A percentile compares a stretch with the other conserved stretches of the same genome.
Conservation (phyloP, 2,888 invertebrate species). For the Chymomyza procnemis region DNA sequence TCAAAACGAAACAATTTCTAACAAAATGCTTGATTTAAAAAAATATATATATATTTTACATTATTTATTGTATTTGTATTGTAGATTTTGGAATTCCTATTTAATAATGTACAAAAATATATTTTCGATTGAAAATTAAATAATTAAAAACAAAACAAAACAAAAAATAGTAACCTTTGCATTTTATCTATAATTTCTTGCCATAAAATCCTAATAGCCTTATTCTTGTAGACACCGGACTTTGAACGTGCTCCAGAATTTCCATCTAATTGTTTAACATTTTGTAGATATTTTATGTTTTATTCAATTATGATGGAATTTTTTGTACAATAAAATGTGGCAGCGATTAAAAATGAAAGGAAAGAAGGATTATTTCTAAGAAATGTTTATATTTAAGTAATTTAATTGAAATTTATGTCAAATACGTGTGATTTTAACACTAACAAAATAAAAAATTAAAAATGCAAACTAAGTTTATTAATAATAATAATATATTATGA, state of each 20-base stretch:
- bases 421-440: not conserved
- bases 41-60: constrained; percentile 47
- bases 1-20: constrained; percentile 31
- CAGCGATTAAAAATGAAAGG: constrained; percentile 48
- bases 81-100: constrained; percentile 37
- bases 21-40: constrained; percentile 25
- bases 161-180: constrained; percentile 20
- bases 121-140: not conserved
- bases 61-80: constrained; percentile 9
- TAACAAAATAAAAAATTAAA: not conserved
- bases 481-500: not conserved
- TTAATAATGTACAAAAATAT: constrained; percentile 22
- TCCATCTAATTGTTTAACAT: constrained; percentile 72
- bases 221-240: constrained; percentile 78
- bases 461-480: not conserved
- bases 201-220: constrained; percentile 79
- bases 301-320: not conserved
- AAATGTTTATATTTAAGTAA: constrained; percentile 16
- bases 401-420: not conserved
- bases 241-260: constrained; percentile 79
- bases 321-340: constrained; percentile 26
- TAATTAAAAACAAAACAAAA: constrained; percentile 15
- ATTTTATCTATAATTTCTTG: constrained; percentile 76
- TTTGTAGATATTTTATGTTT: not conserved
- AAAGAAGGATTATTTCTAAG: constrained; percentile 49